A percentile compares a stretch with the other conserved stretches of the same genome.
Evolutionary conservation across 1,140 invertebrate species (phyloP).

Genomic region (Camponotus vicinus): DNA sequence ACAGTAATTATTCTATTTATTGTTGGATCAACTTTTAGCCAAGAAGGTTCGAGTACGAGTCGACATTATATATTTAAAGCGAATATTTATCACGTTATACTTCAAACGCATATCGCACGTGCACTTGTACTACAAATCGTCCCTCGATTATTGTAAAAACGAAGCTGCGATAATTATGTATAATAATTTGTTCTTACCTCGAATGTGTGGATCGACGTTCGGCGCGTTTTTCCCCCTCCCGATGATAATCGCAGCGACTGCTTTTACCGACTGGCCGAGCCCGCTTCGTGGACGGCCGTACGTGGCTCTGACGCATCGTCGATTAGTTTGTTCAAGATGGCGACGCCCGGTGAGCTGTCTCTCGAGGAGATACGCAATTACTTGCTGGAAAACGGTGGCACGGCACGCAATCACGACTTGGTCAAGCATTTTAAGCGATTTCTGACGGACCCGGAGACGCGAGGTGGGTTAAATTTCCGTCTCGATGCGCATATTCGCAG

Average conservation of each 20-base stretch:
- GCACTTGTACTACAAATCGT: too few relatives aligned
- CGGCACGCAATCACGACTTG: slow-evolving; percentile 94
- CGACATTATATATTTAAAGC: too few relatives aligned
- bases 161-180: too few relatives aligned
- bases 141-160: too few relatives aligned
- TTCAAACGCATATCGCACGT: too few relatives aligned
- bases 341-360: slow-evolving; percentile 90
- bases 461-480: slow-evolving; percentile 88
- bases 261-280: slow-evolving; percentile 62
- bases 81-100: too few relatives aligned
- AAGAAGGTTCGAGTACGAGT: too few relatives aligned
- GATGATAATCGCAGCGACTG: slow-evolving; percentile 13
- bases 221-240: neutral
- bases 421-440: slow-evolving; percentile 95
- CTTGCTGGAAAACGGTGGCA: slow-evolving; percentile 93
- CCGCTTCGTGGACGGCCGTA: slow-evolving; percentile 36
- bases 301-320: slow-evolving; percentile 64
- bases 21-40: too few relatives aligned
- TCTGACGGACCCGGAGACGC: slow-evolving; percentile 91
- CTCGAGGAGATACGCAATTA: slow-evolving; percentile 94
- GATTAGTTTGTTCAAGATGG: slow-evolving; percentile 87
- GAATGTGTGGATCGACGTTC: too few relatives aligned
- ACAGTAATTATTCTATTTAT: too few relatives aligned
- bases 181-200: too few relatives aligned
- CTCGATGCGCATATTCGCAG: slow-evolving; percentile 52